phyloP scores from a whole-genome alignment of 2,888 invertebrate genomes.

The Gymnosoma rotundatum region DNA sequence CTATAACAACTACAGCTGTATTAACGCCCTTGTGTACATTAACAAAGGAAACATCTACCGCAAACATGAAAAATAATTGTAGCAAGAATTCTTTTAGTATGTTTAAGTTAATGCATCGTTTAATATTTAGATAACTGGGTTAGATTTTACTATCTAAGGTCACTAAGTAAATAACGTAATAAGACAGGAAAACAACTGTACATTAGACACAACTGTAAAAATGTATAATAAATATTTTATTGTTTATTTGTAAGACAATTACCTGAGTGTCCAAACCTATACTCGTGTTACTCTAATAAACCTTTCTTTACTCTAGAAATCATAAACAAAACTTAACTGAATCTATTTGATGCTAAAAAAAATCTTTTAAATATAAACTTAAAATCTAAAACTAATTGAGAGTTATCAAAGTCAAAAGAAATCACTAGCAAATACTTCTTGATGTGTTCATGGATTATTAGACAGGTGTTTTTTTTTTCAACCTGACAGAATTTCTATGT shows the following conservation, averaged over 20 bases:
- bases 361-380: too few species aligned
- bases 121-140: conserved; percentile 63
- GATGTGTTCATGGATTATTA: too few species aligned
- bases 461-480: too few species aligned
- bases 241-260: neutral
- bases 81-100: conserved; percentile 31
- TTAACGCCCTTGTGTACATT: neutral
- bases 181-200: neutral
- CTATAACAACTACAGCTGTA: neutral
- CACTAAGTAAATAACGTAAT: neutral
- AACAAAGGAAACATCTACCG: neutral
- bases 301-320: too few species aligned
- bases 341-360: too few species aligned
- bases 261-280: too few species aligned
- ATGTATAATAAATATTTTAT: conserved; percentile 23
- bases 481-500: too few species aligned
- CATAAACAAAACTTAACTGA: too few species aligned
- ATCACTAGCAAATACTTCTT: too few species aligned
- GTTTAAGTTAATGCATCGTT: conserved; percentile 49
- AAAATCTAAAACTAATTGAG: too few species aligned
- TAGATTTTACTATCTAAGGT: conserved; percentile 24
- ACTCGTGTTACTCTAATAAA: too few species aligned
- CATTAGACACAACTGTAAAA: conserved; percentile 17
- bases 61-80: neutral
- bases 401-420: too few species aligned